These are phyloP conservation scores for Heterodera filipjevi DNA, from an alignment of 2,888 invertebrate species.

Conservation along the genomic window DNA sequence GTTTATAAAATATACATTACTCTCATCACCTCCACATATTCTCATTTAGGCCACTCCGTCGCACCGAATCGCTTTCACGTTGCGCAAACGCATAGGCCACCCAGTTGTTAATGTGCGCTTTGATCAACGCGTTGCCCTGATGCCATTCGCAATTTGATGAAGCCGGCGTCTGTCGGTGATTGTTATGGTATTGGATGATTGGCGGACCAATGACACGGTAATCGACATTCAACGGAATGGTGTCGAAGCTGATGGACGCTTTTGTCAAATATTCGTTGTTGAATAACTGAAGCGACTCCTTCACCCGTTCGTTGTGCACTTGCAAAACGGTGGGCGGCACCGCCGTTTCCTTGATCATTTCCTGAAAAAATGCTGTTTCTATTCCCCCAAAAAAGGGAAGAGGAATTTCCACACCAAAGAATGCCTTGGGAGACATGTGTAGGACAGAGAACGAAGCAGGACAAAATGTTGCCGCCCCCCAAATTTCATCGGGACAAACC, in stretches of 20 bases:
- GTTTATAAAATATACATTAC: too few species aligned
- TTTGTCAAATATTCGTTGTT: constrained; percentile 14
- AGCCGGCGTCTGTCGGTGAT: not conserved
- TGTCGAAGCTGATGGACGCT: not conserved
- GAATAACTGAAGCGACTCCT: constrained; percentile 24
- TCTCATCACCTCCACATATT: not conserved
- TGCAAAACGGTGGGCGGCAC: constrained; percentile 20
- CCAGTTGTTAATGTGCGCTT: constrained; percentile 23
- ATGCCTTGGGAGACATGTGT: too few species aligned
- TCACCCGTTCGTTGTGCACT: constrained; percentile 12
- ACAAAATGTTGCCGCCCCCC: too few species aligned
- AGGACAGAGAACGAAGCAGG: too few species aligned
- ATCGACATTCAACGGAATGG: constrained; percentile 9
- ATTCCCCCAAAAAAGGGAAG: too few species aligned
- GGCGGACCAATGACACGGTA: constrained; percentile 35
- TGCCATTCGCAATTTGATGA: constrained; percentile 13
- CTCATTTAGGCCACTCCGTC: not conserved
- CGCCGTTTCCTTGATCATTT: constrained; percentile 14
- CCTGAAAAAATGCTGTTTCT: too few species aligned
- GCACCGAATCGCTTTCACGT: not conserved
- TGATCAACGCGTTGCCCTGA: not conserved
- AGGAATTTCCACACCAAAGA: not conserved
- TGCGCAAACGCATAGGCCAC: constrained; percentile 30
- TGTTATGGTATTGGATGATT: constrained; percentile 12
- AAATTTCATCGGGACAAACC: too few species aligned